A percentile compares a stretch with the other conserved stretches of the same genome.
phyloP scores from a whole-genome alignment of 1,140 invertebrate species.

The Lutraria rhynchaena region DNA sequence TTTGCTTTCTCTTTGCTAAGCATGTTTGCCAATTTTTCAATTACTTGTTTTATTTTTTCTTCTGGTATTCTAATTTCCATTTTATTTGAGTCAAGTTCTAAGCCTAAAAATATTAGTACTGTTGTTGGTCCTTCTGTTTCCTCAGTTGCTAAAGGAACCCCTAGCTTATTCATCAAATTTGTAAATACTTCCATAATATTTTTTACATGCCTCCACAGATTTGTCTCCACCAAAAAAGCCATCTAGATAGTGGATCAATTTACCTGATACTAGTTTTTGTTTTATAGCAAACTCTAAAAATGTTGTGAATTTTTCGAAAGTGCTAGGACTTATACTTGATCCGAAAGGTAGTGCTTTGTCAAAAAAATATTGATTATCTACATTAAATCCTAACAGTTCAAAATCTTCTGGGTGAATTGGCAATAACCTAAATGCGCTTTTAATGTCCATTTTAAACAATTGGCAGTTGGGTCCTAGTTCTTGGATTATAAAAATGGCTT shows the following conservation, averaged over 20 bases:
- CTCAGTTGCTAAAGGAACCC: constrained; percentile 12
- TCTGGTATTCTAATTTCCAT: too few species aligned
- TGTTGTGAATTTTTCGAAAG: constrained; percentile 42
- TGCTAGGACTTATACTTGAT: constrained; percentile 28
- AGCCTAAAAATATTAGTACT: constrained; percentile 24
- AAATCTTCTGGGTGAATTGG: too few species aligned
- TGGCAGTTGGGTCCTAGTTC: too few species aligned
- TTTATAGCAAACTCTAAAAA: constrained; percentile 47
- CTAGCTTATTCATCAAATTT: not conserved
- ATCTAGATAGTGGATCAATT: constrained; percentile 50
- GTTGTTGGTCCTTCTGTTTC: constrained; percentile 24
- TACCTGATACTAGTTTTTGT: not conserved
- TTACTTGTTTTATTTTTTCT: constrained; percentile 6
- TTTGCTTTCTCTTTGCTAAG: not conserved
- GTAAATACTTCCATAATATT: not conserved
- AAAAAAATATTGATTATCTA: too few species aligned
- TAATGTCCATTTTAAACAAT: too few species aligned
- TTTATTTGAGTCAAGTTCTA: too few species aligned
- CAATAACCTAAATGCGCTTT: too few species aligned
- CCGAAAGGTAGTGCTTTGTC: constrained; percentile 59
- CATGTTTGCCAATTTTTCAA: not conserved
- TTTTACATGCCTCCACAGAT: not conserved
- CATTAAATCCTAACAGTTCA: constrained; percentile 57
- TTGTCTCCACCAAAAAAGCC: constrained; percentile 42
- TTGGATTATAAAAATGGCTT: too few species aligned